Conservation (phyloP, 2,113 vertebrate genomes). For the Platycercus adscitus region DNA sequence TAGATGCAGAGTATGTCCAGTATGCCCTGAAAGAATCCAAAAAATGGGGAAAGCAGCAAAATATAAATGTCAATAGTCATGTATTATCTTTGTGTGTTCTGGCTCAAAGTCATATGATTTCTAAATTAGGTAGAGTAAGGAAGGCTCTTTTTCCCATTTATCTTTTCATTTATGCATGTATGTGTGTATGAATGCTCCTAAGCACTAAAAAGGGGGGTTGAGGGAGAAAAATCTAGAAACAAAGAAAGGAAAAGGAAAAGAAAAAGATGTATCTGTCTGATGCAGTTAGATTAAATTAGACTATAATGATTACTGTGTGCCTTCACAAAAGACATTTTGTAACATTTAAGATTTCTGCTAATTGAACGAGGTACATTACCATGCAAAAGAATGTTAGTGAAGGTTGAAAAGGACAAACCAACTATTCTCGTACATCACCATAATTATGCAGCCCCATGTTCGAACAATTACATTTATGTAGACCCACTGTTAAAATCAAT, state of each 20-base stretch:
- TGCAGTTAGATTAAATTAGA: conserved; percentile 77
- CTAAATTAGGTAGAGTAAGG: background rate
- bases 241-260: conserved; percentile 48
- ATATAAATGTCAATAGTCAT: background rate
- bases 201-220: background rate
- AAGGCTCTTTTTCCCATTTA: background rate
- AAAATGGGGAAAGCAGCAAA: background rate
- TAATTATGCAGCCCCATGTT: conserved; percentile 88
- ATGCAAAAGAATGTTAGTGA: conserved; percentile 84
- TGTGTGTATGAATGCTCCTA: background rate
- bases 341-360: conserved; percentile 84
- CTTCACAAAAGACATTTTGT: conserved; percentile 82
- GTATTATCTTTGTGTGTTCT: background rate
- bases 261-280: conserved; percentile 70
- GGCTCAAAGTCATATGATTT: background rate
- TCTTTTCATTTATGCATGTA: background rate
- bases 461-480: conserved; percentile 92
- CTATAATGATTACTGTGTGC: conserved; percentile 77
- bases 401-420: conserved; percentile 89
- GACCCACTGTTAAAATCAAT: conserved; percentile 91
- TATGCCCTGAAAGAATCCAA: background rate
- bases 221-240: background rate
- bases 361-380: conserved; percentile 84
- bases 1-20: background rate
- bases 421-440: conserved; percentile 83